Evolutionary conservation across 2,113 vertebrate species (phyloP).

Genomic region (Plecturocebus donacophilus): DNA sequence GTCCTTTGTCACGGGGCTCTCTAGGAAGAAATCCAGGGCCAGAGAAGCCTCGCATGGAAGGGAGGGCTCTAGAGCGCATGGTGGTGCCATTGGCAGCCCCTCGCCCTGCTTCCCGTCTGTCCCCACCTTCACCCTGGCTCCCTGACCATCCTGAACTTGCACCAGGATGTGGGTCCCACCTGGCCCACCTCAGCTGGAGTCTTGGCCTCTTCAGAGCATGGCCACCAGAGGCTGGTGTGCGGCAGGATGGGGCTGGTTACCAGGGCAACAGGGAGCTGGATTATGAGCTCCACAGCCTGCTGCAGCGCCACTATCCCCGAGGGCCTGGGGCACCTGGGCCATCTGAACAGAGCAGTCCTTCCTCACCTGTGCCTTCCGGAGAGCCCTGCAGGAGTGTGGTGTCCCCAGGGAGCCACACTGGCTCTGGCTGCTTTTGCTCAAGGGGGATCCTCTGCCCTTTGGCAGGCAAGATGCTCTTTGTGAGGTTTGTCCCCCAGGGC

Average conservation of each 20-base stretch:
- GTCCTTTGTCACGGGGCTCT: accelerated
- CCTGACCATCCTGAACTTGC: neutral
- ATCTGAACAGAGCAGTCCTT: neutral
- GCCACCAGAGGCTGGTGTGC: neutral
- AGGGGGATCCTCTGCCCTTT: neutral
- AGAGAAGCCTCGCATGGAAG: neutral
- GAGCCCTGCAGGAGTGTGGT: neutral
- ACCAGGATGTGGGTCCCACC: accelerated
- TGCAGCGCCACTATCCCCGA: neutral
- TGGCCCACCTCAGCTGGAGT: neutral
- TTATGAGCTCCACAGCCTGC: slow-evolving; percentile 56
- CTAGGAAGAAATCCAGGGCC: neutral
- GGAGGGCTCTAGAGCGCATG: neutral
- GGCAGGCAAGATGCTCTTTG: neutral
- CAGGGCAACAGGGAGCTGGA: slow-evolving; percentile 31
- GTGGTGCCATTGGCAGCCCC: too few relatives aligned
- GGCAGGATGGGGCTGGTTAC: slow-evolving; percentile 43
- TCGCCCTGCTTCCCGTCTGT: accelerated
- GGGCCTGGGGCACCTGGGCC: neutral
- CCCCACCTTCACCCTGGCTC: neutral
- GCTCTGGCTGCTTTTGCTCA: neutral
- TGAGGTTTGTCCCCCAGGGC: neutral
- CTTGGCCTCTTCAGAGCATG: neutral
- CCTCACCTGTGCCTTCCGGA: neutral
- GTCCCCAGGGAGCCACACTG: neutral